Conservation (phyloP, 2,113 vertebrate species). For the Scartelaos histophorus region DNA sequence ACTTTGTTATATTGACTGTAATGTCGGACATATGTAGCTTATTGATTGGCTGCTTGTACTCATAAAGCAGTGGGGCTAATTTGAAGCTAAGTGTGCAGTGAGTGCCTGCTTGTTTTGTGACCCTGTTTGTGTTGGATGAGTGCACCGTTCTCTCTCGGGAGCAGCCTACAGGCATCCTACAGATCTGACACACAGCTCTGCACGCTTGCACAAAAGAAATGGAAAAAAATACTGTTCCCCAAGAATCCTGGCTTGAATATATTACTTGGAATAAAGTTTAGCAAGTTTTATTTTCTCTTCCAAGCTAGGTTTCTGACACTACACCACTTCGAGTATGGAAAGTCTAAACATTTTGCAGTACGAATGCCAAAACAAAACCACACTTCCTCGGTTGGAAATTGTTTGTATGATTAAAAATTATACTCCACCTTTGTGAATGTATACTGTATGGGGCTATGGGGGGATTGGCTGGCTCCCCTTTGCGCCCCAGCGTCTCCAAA, state of each 20-base stretch:
- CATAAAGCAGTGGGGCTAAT: conserved; percentile 63
- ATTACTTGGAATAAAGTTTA: conserved; percentile 70
- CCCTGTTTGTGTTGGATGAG: conserved; percentile 80
- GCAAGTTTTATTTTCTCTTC: conserved; percentile 34
- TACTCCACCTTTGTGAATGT: conserved; percentile 49
- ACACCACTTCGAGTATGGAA: conserved; percentile 6
- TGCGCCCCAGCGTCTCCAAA: conserved; percentile 47
- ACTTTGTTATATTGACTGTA: background rate
- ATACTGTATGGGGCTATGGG: conserved; percentile 31
- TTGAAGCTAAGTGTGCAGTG: conserved; percentile 70
- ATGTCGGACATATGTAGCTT: conserved; percentile 31
- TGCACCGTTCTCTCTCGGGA: conserved; percentile 71
- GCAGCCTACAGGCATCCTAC: conserved; percentile 77
- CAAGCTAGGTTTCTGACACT: conserved; percentile 40
- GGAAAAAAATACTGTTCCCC: conserved; percentile 56
- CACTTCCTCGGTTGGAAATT: background rate
- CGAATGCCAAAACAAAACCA: conserved; percentile 7
- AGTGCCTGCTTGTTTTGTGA: conserved; percentile 73
- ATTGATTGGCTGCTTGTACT: conserved; percentile 54
- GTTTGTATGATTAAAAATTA: conserved; percentile 44
- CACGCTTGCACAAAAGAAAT: conserved; percentile 51
- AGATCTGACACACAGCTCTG: conserved; percentile 74
- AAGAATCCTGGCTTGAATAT: conserved; percentile 71
- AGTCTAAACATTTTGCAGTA: conserved; percentile 26
- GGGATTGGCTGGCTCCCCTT: conserved; percentile 37